Base-by-base conservation (phyloP, 2,797 vertebrate species). In the Sebastes steindachneri region DNA sequence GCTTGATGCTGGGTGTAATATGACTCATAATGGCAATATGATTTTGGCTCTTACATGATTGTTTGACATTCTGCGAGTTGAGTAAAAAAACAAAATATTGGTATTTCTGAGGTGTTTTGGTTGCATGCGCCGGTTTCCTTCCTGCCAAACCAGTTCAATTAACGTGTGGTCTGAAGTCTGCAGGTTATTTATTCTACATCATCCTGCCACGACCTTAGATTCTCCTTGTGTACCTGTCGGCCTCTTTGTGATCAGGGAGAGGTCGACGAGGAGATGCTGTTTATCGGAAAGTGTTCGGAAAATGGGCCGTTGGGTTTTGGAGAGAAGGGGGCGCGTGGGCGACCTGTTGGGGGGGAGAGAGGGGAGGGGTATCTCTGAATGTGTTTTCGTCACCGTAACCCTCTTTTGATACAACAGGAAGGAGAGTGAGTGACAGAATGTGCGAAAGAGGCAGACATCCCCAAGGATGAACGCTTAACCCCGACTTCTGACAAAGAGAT, bases 281-380 rank as follows among this genome's bases (percentile, higher is more conserved):
- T 94, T 93, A 93, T 95, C 92, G 92, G 93, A 95, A 95, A 94
- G 87, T 83, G 86, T 87, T 94, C 91, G 92, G 93, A 95, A 94
- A 92, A 90, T 86, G 88, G 84, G 80, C 90, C 79, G 88, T 93
- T 93, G 75, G 63, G 58, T 87, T 93, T 89, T 91, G 90, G 92
- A 91, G 88, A 92, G 93, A 93, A 94, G 95, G 95, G 95, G 95
- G 71, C 91, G 94, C 93, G 96, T 95, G 93, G 96, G 96, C 95
- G 95, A 94, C 75, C 9, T 73, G 87, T 92, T 92, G 94, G 93
- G 93, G 89, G 87, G 87, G 92, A 12, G 35, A 37, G 94, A 93
- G 93, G 94, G 96, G 95, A 89, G 95, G 96, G 94, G 94, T 93
- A 84, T 93, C 81, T 84, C 80, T 89, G 29, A 77, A 80, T 82